Evolutionary conservation across 2,888 invertebrate species (phyloP).

Genomic region (Heteromyza rotundicornis): DNA sequence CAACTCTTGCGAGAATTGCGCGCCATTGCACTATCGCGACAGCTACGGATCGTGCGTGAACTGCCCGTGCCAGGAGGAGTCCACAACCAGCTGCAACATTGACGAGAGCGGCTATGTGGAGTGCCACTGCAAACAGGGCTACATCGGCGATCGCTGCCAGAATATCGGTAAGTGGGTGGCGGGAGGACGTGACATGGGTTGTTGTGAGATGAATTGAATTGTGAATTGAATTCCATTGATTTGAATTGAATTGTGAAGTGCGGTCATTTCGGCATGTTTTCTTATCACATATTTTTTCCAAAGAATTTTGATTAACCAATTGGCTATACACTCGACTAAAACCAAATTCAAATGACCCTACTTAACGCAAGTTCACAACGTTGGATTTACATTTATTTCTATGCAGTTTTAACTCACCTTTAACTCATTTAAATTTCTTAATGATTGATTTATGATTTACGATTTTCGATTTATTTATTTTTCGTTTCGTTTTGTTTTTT

Average conservation of each 20-base stretch:
- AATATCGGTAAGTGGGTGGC: constrained; percentile 63
- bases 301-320: no score
- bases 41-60: constrained; percentile 63
- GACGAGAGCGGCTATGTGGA: constrained; percentile 72
- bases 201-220: not conserved
- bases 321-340: no score
- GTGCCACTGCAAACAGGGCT: constrained; percentile 76
- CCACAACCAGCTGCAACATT: constrained; percentile 52
- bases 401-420: not conserved
- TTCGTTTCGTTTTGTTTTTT: not conserved
- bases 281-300: no score
- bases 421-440: no score
- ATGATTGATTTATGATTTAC: no score
- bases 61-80: constrained; percentile 74
- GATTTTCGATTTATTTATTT: not conserved
- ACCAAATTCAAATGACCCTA: no score
- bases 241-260: no score
- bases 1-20: constrained; percentile 82
- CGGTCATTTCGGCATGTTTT: no score
- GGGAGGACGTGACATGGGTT: not conserved
- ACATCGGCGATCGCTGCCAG: constrained; percentile 72
- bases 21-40: constrained; percentile 75
- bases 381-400: not conserved
- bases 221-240: no score
- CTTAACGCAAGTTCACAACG: no score